phyloP scores from a whole-genome alignment of 2,888 invertebrate species.

The Lordiphosa andalusiaca region DNA sequence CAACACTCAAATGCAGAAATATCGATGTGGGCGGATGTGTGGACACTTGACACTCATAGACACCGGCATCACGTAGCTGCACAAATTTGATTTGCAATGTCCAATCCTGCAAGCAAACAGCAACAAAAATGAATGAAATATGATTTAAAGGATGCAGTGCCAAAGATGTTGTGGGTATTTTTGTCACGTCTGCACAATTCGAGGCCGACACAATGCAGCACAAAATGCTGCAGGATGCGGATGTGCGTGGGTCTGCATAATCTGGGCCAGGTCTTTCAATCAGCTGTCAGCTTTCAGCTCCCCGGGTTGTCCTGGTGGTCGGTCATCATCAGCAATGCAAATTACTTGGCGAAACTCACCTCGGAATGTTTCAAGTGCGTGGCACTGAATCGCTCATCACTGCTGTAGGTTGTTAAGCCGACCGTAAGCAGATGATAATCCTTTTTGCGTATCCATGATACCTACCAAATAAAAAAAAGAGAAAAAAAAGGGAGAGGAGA shows the following conservation, averaged over 20 bases:
- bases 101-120: conserved; percentile 86
- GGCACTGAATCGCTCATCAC: conserved; percentile 93
- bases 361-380: conserved; percentile 93
- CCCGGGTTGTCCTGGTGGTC: background rate
- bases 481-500: conserved; percentile 2
- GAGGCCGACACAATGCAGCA: conserved; percentile 39
- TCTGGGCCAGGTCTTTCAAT: conserved; percentile 23
- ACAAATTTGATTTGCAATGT: conserved; percentile 94
- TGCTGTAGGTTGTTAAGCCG: conserved; percentile 92
- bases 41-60: conserved; percentile 95
- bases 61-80: conserved; percentile 90
- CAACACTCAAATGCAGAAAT: conserved; percentile 91
- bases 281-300: conserved; percentile 9
- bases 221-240: conserved; percentile 15
- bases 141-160: background rate
- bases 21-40: conserved; percentile 95
- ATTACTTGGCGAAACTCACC: conserved; percentile 81
- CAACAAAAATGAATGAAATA: conserved; percentile 1
- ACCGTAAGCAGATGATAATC: conserved; percentile 93
- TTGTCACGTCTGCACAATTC: conserved; percentile 49
- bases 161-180: conserved; percentile 29
- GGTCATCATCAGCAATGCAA: conserved; percentile 45
- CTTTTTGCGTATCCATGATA: conserved; percentile 92
- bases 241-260: conserved; percentile 18
- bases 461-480: conserved; percentile 83